Percentiles rank a stretch among this genome's conserved stretches.
phyloP scores from a whole-genome alignment of 64 coral and sea anemone genomes.

The Pocillopora damicornis region DNA sequence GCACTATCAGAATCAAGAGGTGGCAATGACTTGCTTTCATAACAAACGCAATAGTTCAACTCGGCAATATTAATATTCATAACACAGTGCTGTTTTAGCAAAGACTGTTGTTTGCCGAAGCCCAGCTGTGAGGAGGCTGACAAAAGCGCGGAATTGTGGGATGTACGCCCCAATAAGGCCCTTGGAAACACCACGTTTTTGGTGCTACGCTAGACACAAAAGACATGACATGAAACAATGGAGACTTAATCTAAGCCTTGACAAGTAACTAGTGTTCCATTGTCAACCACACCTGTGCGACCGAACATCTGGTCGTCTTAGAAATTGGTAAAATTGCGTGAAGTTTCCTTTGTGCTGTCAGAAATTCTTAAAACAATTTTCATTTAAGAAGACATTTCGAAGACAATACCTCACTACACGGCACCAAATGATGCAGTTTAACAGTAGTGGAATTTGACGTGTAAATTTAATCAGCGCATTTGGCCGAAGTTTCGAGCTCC shows the following conservation, averaged over 20 bases:
- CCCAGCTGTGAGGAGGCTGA: slow-evolving; percentile 32
- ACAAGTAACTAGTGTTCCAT: slow-evolving; percentile 44
- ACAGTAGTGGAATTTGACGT: slow-evolving; percentile 24
- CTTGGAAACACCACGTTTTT: slow-evolving; percentile 31
- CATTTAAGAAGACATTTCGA: background rate
- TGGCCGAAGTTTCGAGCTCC: background rate
- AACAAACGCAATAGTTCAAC: slow-evolving; percentile 43
- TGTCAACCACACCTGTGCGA: slow-evolving; percentile 35
- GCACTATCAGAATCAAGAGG: background rate
- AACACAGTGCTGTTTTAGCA: slow-evolving; percentile 11
- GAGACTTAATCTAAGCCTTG: slow-evolving; percentile 43
- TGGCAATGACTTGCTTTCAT: slow-evolving; percentile 15
- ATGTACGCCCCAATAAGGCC: slow-evolving; percentile 18
- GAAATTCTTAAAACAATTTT: slow-evolving; percentile 5
- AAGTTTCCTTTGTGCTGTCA: slow-evolving; percentile 34
- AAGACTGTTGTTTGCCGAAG: slow-evolving; percentile 32
- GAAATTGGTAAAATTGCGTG: slow-evolving; percentile 43
- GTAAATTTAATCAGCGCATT: background rate
- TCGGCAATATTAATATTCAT: slow-evolving; percentile 29
- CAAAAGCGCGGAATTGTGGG: slow-evolving; percentile 40
- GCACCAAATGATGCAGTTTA: slow-evolving; percentile 5
- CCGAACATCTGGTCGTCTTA: slow-evolving; percentile 25
- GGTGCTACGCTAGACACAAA: slow-evolving; percentile 11
- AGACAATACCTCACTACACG: slow-evolving; percentile 10
- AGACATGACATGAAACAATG: slow-evolving; percentile 6